These are phyloP conservation scores for Desmophyllum pertusum DNA, from an alignment of 92 coral and sea anemone genomes.

Conservation along the genomic window DNA sequence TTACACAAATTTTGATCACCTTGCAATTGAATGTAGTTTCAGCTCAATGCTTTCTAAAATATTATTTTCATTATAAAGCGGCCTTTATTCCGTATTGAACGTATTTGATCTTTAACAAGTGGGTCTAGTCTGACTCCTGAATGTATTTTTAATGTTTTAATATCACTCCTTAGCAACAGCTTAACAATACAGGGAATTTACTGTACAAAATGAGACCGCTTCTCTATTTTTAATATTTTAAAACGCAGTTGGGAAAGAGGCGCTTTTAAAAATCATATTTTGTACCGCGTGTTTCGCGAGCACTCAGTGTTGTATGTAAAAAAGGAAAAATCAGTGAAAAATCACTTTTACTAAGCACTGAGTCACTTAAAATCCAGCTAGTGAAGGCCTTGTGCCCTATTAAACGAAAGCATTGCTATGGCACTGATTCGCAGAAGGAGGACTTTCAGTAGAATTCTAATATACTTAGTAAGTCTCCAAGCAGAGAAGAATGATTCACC, in stretches of 20 bases:
- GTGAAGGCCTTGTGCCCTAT: neutral
- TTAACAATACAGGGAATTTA: conserved; percentile 10
- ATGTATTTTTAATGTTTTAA: neutral
- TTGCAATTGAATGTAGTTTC: neutral
- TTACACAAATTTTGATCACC: neutral
- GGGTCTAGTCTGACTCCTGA: too few relatives aligned
- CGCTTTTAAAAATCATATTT: neutral
- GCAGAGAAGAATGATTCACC: neutral
- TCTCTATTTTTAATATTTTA: neutral
- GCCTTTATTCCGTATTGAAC: neutral
- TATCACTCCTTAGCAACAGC: conserved; percentile 22
- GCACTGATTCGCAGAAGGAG: neutral
- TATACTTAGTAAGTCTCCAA: neutral
- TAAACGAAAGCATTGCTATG: neutral
- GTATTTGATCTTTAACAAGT: neutral
- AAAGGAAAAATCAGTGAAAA: neutral
- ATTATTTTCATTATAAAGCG: neutral
- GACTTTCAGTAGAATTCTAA: neutral
- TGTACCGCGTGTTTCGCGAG: neutral
- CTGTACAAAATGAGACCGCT: neutral
- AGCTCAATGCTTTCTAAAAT: neutral
- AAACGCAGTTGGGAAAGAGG: neutral
- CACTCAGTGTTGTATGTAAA: neutral
- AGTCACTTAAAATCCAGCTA: too few relatives aligned
- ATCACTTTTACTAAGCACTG: too few relatives aligned